Evolutionary conservation across 2,888 invertebrate genomes (phyloP).

Genomic region (Callimorpha dominula): DNA sequence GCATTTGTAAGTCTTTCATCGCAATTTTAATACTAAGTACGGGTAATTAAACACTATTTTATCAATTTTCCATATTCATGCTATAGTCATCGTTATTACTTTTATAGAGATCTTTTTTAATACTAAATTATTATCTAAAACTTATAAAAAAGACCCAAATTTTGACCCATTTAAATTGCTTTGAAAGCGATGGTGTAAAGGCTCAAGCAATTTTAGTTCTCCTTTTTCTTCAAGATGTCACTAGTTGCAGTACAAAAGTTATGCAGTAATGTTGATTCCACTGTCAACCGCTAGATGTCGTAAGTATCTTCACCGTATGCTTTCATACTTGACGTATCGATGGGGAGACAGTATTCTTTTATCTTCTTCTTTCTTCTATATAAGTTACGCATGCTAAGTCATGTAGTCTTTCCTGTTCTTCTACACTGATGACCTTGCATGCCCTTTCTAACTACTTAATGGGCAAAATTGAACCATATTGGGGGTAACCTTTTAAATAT

Average conservation of each 20-base stretch:
- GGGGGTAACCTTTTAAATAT: neutral
- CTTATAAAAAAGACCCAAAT: slow-evolving; percentile 16
- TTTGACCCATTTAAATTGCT: neutral
- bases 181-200: neutral
- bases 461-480: neutral
- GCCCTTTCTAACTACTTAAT: neutral
- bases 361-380: neutral
- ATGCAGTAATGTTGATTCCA: neutral
- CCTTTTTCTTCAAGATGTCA: neutral
- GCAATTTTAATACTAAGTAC: slow-evolving; percentile 14
- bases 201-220: neutral
- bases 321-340: neutral
- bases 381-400: neutral
- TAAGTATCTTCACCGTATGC: neutral
- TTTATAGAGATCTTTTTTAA: slow-evolving; percentile 52
- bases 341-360: neutral
- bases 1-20: slow-evolving; percentile 19
- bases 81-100: neutral
- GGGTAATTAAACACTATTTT: slow-evolving; percentile 8
- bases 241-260: neutral
- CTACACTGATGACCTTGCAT: neutral
- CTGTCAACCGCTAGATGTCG: neutral
- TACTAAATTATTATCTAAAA: slow-evolving; percentile 10
- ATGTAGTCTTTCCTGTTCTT: neutral
- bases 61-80: neutral